Evolutionary conservation across 2,888 invertebrate genomes (phyloP).

Genomic region (Acleris sparsana): DNA sequence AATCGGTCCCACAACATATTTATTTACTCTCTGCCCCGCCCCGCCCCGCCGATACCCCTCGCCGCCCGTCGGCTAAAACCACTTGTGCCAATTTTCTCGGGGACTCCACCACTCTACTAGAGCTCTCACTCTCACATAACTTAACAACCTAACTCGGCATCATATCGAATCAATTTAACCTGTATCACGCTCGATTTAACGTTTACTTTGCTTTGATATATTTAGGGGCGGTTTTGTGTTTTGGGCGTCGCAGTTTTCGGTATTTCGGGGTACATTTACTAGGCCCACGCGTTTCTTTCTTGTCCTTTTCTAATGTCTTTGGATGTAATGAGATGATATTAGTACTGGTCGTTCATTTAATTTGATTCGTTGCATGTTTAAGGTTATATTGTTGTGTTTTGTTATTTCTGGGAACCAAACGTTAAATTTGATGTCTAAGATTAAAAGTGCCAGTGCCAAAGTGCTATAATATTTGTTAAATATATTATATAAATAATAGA

Average conservation of each 20-base stretch:
- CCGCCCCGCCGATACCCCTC: slow-evolving; percentile 56
- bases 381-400: too few relatives aligned
- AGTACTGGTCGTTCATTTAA: slow-evolving; percentile 69
- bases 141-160: slow-evolving; percentile 60
- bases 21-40: slow-evolving; percentile 50
- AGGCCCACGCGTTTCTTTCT: slow-evolving; percentile 74
- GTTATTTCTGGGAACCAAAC: too few relatives aligned
- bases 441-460: too few relatives aligned
- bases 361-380: slow-evolving; percentile 41
- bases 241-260: slow-evolving; percentile 41
- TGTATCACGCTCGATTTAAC: slow-evolving; percentile 50
- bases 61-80: slow-evolving; percentile 75
- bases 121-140: slow-evolving; percentile 61
- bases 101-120: slow-evolving; percentile 81
- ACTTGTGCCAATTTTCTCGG: slow-evolving; percentile 84
- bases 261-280: slow-evolving; percentile 71
- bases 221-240: slow-evolving; percentile 41
- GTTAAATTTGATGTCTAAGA: too few relatives aligned
- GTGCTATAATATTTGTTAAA: too few relatives aligned
- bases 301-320: slow-evolving; percentile 74
- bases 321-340: slow-evolving; percentile 76
- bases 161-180: slow-evolving; percentile 51
- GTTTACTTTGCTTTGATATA: slow-evolving; percentile 50
- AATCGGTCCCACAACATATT: not conserved
- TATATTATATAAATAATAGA: too few relatives aligned